Conservation (phyloP, 2,888 invertebrate genomes). For the Xestia ashworthii region DNA sequence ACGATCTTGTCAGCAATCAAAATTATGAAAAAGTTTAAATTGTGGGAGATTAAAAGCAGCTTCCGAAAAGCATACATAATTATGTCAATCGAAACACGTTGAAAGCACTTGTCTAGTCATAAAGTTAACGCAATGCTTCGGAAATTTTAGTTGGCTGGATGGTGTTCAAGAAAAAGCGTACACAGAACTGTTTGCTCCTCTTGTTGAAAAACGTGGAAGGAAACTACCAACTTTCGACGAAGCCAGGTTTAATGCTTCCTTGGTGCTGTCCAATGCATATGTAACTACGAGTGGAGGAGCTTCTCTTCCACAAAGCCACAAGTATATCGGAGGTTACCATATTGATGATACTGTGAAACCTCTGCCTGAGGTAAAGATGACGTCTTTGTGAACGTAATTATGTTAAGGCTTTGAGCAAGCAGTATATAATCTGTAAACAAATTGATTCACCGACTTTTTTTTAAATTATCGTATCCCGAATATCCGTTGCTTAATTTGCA, state of each 20-base stretch:
- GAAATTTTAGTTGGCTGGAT: slow-evolving; percentile 21
- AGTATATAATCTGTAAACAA: not conserved
- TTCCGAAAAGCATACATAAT: not conserved
- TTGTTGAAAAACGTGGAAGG: slow-evolving; percentile 70
- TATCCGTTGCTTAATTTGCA: not conserved
- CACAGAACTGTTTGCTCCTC: slow-evolving; percentile 64
- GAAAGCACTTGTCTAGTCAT: not conserved
- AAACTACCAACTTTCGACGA: slow-evolving; percentile 71
- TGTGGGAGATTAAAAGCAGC: not conserved
- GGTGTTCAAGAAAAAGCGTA: slow-evolving; percentile 47
- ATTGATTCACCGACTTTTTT: not conserved
- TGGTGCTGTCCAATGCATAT: slow-evolving; percentile 79
- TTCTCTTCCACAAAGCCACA: slow-evolving; percentile 77
- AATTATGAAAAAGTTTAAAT: not conserved
- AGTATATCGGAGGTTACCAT: slow-evolving; percentile 79
- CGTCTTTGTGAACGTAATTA: not conserved
- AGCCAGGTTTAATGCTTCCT: slow-evolving; percentile 74
- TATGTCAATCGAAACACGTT: not conserved
- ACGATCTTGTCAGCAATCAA: not conserved
- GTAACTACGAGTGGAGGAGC: slow-evolving; percentile 71
- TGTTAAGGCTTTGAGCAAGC: not conserved
- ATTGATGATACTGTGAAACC: slow-evolving; percentile 74
- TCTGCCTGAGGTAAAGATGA: slow-evolving; percentile 72
- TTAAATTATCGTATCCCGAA: not conserved
- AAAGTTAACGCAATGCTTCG: not conserved